Evolutionary conservation across 2,888 invertebrate genomes (phyloP).

Genomic region (Dascillus cervinus): DNA sequence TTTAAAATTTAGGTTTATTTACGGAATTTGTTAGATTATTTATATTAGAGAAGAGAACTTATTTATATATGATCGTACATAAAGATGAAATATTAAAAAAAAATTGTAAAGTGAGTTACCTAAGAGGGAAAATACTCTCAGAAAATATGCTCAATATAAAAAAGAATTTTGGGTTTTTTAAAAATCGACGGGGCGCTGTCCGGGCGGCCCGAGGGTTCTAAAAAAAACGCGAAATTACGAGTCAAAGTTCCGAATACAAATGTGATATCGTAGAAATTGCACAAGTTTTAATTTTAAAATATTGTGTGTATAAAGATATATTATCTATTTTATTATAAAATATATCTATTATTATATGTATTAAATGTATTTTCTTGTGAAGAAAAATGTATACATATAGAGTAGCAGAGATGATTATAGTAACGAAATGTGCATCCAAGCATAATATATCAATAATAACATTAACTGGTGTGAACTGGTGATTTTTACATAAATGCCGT

Average conservation of each 20-base stretch:
- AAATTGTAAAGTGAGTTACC: slow-evolving; percentile 20
- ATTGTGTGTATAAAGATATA: slow-evolving; percentile 24
- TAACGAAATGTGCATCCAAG: slow-evolving; percentile 12
- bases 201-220: too few species aligned
- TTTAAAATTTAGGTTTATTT: too few species aligned
- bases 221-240: too few species aligned
- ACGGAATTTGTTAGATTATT: too few species aligned
- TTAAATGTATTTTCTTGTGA: slow-evolving; percentile 35
- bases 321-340: slow-evolving; percentile 40
- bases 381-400: slow-evolving; percentile 15
- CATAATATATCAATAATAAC: slow-evolving; percentile 15
- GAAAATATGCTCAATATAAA: slow-evolving; percentile 25
- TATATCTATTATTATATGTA: too few species aligned
- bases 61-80: too few species aligned
- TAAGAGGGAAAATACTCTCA: slow-evolving; percentile 17
- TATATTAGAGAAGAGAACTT: too few species aligned
- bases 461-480: slow-evolving; percentile 11
- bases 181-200: slow-evolving; percentile 18
- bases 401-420: too few species aligned
- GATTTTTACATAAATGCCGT: too few species aligned
- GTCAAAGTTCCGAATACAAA: slow-evolving; percentile 36
- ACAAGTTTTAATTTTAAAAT: slow-evolving; percentile 21
- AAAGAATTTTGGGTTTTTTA: slow-evolving; percentile 22
- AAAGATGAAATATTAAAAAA: too few species aligned
- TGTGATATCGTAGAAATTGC: slow-evolving; percentile 37